Percentiles rank a stretch among this genome's conserved stretches.
Evolutionary conservation across 2,797 vertebrate species (phyloP).

Genomic region (Galago senegalensis): DNA sequence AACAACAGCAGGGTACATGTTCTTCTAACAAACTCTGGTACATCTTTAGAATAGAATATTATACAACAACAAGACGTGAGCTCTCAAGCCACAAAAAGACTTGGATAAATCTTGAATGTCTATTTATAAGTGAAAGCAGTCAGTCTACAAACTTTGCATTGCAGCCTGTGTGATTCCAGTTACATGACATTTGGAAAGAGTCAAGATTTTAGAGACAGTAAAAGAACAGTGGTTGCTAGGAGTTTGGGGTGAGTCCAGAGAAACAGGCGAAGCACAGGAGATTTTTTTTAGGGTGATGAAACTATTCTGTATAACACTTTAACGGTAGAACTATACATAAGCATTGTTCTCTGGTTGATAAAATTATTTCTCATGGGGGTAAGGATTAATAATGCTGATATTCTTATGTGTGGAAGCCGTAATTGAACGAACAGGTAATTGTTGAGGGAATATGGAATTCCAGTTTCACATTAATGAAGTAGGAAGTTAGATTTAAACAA

Average conservation of each 20-base stretch:
- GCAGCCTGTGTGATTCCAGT: not conserved
- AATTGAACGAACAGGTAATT: not conserved
- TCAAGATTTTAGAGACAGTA: not conserved
- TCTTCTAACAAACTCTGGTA: not conserved
- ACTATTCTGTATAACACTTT: not conserved
- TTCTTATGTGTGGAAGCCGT: not conserved
- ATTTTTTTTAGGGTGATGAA: not conserved
- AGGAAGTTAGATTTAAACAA: not conserved
- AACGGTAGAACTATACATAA: not conserved
- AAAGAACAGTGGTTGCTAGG: not conserved
- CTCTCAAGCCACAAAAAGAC: not conserved
- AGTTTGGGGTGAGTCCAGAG: not conserved
- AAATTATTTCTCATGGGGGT: not conserved
- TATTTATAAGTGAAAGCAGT: not conserved
- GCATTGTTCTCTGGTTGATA: not conserved
- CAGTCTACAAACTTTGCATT: not conserved
- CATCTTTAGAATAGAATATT: not conserved
- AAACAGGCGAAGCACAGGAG: not conserved
- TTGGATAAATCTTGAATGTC: not conserved
- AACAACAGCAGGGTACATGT: not conserved
- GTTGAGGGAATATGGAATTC: not conserved
- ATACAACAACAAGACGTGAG: not conserved
- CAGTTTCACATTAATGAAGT: not conserved
- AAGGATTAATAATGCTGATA: not conserved
- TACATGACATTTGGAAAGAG: not conserved